Evolutionary conservation across 2,797 vertebrate genomes (phyloP).

Genomic region (Sciurus carolinensis): DNA sequence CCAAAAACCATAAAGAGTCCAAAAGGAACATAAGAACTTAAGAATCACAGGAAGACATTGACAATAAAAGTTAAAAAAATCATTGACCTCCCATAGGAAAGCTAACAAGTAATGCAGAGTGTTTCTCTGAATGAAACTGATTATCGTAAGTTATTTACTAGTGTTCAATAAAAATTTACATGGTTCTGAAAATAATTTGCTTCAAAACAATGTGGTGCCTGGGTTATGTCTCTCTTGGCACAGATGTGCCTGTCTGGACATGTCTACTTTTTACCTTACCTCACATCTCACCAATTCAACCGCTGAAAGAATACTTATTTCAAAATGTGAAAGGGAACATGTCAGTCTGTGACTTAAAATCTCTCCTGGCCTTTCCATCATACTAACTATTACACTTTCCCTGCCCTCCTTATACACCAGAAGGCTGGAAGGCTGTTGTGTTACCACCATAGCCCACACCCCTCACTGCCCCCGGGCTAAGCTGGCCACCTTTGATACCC

Average conservation of each 20-base stretch:
- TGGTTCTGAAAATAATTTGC: constrained; percentile 1
- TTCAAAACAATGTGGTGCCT: background rate
- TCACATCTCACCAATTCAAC: background rate
- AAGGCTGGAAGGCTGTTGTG: accelerated
- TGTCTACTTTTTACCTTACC: background rate
- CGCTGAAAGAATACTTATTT: background rate
- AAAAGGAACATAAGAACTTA: background rate
- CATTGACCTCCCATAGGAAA: background rate
- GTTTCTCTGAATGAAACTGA: background rate
- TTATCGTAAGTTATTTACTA: background rate
- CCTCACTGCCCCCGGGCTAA: background rate
- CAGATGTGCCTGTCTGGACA: background rate
- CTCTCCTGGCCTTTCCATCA: background rate
- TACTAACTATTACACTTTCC: too few species aligned
- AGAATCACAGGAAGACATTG: background rate
- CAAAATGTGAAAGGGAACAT: background rate
- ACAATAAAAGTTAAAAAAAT: background rate
- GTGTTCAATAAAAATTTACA: background rate
- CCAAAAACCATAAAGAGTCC: background rate
- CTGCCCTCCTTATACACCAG: background rate
- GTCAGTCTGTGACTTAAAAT: background rate
- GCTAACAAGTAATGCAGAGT: background rate
- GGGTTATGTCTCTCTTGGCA: background rate
- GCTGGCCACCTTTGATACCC: background rate
- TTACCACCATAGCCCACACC: accelerated